A percentile compares a stretch with the other conserved stretches of the same genome.
Conservation (phyloP, 2,888 invertebrate genomes). For the Harpagoxenus sublaevis region DNA sequence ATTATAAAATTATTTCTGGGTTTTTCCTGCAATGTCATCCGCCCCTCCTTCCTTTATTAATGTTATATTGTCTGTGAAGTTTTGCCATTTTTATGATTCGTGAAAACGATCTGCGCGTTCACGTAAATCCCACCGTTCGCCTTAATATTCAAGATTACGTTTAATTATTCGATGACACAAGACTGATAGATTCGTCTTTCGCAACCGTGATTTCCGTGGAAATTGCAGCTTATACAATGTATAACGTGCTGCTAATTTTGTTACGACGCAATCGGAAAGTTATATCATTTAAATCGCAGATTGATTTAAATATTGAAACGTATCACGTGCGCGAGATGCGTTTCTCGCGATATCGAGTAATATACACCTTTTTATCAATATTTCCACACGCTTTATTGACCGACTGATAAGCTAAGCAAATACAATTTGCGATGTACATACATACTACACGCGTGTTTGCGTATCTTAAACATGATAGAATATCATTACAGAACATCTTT, state of each 20-base stretch:
- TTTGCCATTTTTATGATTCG: not conserved
- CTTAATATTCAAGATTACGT: constrained; percentile 15
- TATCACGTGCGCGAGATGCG: not conserved
- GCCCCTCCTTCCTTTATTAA: too few species aligned
- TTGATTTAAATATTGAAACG: not conserved
- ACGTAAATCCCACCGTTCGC: not conserved
- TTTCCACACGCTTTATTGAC: not conserved
- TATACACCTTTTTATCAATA: not conserved
- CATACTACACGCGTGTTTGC: not conserved
- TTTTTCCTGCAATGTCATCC: not conserved
- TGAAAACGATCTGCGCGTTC: not conserved
- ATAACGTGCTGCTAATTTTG: constrained; percentile 2
- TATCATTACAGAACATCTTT: not conserved
- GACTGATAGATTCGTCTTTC: not conserved
- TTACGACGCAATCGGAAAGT: not conserved
- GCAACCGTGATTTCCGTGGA: not conserved
- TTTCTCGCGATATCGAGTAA: not conserved
- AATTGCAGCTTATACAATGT: not conserved
- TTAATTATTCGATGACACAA: constrained; percentile 13
- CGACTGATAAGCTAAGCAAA: constrained; percentile 12
- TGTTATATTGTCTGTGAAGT: not conserved
- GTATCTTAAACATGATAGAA: not conserved
- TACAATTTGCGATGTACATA: not conserved
- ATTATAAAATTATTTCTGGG: not conserved
- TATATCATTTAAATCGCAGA: not conserved